Conservation (phyloP, 2,113 vertebrate genomes). For the Pogona vitticeps region DNA sequence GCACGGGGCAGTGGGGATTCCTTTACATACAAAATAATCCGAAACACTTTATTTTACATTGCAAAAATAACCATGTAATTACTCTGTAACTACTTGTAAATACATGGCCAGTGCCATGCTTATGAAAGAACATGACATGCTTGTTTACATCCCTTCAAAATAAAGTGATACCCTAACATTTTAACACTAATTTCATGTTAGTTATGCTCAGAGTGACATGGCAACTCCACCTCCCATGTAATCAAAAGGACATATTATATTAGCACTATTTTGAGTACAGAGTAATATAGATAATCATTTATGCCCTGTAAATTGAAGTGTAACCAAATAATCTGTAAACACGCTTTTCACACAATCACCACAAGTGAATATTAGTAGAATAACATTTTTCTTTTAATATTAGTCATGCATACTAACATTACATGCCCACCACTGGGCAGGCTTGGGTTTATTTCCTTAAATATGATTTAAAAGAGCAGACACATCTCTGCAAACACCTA, state of each 20-base stretch:
- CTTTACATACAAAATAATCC: constrained; percentile 92
- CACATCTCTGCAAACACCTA: constrained; percentile 87
- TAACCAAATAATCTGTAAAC: constrained; percentile 94
- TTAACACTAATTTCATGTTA: constrained; percentile 73
- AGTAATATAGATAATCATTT: constrained; percentile 82
- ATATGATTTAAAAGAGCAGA: constrained; percentile 86
- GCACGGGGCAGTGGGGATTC: constrained; percentile 82
- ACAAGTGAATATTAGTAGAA: constrained; percentile 94
- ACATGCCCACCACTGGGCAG: constrained; percentile 80
- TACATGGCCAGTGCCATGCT: constrained; percentile 78
- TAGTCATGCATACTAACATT: constrained; percentile 98
- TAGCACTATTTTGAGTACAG: constrained; percentile 72
- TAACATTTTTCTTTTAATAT: constrained; percentile 88
- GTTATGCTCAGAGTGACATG: constrained; percentile 75
- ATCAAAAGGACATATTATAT: constrained; percentile 71
- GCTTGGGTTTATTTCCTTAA: constrained; percentile 79
- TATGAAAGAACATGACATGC: constrained; percentile 75
- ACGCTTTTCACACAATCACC: constrained; percentile 92
- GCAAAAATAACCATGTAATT: constrained; percentile 87
- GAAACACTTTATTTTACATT: constrained; percentile 86
- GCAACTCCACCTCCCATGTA: constrained; percentile 78
- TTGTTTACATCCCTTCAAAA: constrained; percentile 61
- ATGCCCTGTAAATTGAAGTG: constrained; percentile 86
- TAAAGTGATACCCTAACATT: constrained; percentile 72
- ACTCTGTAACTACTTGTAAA: constrained; percentile 81